Evolutionary conservation across 2,113 vertebrate species (phyloP).

Genomic region (Aegithalos caudatus): DNA sequence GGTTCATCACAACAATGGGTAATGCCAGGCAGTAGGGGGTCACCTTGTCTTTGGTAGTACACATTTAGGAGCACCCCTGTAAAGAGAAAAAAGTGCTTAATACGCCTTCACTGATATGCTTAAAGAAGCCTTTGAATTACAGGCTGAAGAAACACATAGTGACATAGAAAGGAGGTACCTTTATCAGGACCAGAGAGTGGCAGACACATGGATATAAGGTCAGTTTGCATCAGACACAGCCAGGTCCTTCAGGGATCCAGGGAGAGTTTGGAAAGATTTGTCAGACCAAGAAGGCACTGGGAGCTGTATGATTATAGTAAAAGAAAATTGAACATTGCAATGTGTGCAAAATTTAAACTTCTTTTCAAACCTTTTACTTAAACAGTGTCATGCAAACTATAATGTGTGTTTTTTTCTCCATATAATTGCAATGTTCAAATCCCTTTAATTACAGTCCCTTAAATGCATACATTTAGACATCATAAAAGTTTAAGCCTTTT

Average conservation of each 20-base stretch:
- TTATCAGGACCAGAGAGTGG: background rate
- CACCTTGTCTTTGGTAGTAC: background rate
- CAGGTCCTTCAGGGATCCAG: background rate
- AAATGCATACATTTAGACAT: background rate
- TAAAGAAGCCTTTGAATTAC: background rate
- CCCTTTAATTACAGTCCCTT: background rate
- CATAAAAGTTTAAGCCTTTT: background rate
- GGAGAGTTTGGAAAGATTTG: background rate
- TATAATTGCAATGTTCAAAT: background rate
- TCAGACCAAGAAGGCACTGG: background rate
- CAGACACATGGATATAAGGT: accelerated
- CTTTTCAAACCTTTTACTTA: background rate
- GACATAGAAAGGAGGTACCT: background rate
- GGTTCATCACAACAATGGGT: background rate
- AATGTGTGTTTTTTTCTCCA: background rate
- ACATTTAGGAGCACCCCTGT: background rate
- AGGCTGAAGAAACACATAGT: background rate
- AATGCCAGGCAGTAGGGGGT: background rate
- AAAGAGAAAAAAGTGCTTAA: background rate
- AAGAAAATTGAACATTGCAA: background rate
- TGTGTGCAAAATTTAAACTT: background rate
- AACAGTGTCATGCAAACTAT: background rate
- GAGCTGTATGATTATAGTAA: background rate
- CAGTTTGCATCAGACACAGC: background rate
- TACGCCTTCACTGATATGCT: background rate